Conservation (phyloP, 2,797 vertebrate genomes). For the Crocidura indochinensis region DNA sequence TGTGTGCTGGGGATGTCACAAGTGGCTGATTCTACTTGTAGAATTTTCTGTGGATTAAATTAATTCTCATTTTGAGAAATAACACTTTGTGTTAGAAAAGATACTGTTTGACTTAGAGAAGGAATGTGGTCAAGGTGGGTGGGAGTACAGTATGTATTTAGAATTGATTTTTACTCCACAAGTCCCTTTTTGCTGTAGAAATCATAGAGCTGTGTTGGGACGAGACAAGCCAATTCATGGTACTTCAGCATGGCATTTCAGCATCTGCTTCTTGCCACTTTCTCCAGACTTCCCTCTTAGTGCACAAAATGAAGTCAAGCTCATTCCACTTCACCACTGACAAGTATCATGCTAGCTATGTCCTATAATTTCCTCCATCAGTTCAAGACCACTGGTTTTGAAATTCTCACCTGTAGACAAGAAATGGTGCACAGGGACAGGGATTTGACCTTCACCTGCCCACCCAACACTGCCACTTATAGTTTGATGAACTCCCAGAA, state of each 20-base stretch:
- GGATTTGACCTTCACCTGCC: not conserved
- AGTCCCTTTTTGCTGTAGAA: no score
- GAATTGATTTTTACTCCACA: no score
- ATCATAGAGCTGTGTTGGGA: no score
- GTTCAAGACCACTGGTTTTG: not conserved
- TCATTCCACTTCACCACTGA: not conserved
- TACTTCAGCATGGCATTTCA: not conserved
- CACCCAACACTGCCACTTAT: no score
- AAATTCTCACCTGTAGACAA: not conserved
- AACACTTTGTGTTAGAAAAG: not conserved
- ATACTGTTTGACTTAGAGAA: not conserved
- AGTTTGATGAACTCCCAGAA: no score
- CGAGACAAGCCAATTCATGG: no score
- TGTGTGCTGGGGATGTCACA: not conserved
- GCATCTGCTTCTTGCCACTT: not conserved
- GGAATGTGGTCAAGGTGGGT: not conserved
- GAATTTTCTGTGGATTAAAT: no score
- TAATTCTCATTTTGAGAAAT: no score
- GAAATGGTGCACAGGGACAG: no score
- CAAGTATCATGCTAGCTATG: not conserved
- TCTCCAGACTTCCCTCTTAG: not conserved
- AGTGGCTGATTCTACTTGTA: constrained; percentile 2
- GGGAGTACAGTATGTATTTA: not conserved
- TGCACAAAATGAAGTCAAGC: not conserved
- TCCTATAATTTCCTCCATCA: no score